Base-by-base conservation (phyloP, 1,140 invertebrate genomes). In the Cyclargus thomasi region DNA sequence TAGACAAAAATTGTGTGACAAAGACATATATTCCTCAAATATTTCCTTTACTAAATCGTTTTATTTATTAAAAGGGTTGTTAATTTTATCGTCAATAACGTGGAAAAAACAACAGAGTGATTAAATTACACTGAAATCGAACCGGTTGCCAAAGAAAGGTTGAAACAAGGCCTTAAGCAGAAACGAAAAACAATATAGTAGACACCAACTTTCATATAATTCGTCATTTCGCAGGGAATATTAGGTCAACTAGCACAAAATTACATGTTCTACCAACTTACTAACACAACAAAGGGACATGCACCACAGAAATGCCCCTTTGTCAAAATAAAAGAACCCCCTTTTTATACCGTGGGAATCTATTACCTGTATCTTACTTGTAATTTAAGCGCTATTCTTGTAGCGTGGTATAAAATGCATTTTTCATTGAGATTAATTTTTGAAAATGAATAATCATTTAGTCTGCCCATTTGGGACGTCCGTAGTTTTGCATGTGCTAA, bases 301-400 rank as follows among this genome's bases (percentile, higher is more conserved):
- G 67, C 71, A 71, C 57, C 67, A 68, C 68, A 57, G 57, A 66
- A 29, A 35, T 71, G 74, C 74, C 78, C 73, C 73, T 74, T 80
- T 83, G 80, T 82, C 77, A 75, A 71, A 74, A 39, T 29, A 63
- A 59, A 78, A 76, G 76, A 77, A 74, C 80, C 85, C 85, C 78
- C 62, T 75, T 76, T 81, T 75, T 68, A 69, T 73, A 76, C 74
- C 83, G 82, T 85, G 83, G 85, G 83, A 85, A 86, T 77, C 55
- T 62, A 77, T 75, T 79, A 81, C 78, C 75, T 82, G 80, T 78
- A 77, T 68, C 17, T 66, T 21, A 35, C 67, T 64, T 64, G 66
- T 64, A 65, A 65, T 72, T 69, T 70, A 63, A 68, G 69, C 73
- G 71, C 71, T 67, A 70, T 76, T 76, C 75, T 75, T 78, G 14